These are phyloP conservation scores for Pleuronectes platessa DNA, from an alignment of 2,113 vertebrate genomes.

Conservation along the genomic window DNA sequence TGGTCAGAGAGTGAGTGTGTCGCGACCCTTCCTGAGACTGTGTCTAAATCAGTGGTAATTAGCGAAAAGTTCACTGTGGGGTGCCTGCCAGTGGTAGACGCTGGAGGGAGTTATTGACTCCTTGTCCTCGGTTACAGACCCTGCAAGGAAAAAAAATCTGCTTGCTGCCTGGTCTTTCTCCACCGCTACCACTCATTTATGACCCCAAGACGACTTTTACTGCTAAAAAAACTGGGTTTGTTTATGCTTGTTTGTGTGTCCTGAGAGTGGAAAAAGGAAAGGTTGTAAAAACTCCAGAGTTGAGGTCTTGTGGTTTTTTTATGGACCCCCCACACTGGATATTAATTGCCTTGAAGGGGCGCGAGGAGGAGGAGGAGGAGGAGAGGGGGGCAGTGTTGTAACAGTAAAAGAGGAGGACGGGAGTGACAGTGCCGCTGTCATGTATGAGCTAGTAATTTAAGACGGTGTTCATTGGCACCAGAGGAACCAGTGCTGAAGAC, in stretches of 20 bases:
- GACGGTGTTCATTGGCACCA: conserved; percentile 58
- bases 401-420: conserved; percentile 42
- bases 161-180: conserved; percentile 68
- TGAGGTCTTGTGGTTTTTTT: conserved; percentile 58
- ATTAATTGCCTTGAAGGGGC: conserved; percentile 70
- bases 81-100: conserved; percentile 76
- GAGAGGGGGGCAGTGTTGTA: conserved; percentile 17
- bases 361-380: conserved; percentile 18
- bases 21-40: conserved; percentile 73
- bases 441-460: conserved; percentile 68
- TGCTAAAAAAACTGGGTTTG: conserved; percentile 71
- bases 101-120: conserved; percentile 82
- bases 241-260: conserved; percentile 76
- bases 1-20: conserved; percentile 63
- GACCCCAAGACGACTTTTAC: conserved; percentile 67
- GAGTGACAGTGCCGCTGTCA: conserved; percentile 60
- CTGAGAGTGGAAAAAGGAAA: conserved; percentile 59
- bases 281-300: conserved; percentile 65
- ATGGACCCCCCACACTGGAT: conserved; percentile 65
- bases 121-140: conserved; percentile 69
- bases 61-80: conserved; percentile 77
- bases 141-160: conserved; percentile 40
- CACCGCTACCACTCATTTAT: conserved; percentile 69
- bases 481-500: conserved; percentile 32
- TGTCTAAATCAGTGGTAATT: conserved; percentile 82